Percentiles rank a stretch among this genome's conserved stretches.
These are phyloP conservation scores for Heloderma charlesbogerti DNA, from an alignment of 2,113 vertebrate species.

Conservation along the genomic window DNA sequence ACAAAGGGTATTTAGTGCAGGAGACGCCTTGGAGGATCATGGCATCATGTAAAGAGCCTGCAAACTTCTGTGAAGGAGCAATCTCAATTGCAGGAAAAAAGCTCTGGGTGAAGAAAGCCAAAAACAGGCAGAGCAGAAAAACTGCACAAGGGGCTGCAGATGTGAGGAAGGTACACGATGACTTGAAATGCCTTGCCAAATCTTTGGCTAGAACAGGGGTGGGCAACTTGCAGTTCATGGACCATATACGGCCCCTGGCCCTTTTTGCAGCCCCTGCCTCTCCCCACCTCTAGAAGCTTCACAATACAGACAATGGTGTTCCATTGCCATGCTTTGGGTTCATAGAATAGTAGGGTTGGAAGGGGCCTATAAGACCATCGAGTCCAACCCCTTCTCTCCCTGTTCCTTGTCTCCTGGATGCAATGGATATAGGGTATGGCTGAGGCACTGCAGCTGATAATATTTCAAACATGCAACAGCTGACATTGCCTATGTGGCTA, in stretches of 20 bases:
- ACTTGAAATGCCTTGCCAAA: background rate
- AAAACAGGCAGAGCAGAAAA: background rate
- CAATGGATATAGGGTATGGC: background rate
- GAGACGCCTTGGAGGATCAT: too few species aligned
- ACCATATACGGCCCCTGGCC: too few species aligned
- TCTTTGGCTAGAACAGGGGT: background rate
- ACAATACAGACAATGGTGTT: background rate
- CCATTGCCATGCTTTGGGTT: background rate
- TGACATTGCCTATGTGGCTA: background rate
- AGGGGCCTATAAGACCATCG: too few species aligned
- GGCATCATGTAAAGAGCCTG: too few species aligned
- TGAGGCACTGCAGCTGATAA: rapidly evolving
- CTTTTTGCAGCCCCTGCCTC: too few species aligned
- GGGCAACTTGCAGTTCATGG: too few species aligned
- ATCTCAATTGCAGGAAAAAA: too few species aligned
- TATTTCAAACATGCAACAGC: background rate
- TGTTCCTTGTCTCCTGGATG: background rate
- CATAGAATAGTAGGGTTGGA: too few species aligned
- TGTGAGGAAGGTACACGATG: background rate
- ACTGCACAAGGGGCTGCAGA: background rate
- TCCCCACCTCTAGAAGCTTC: background rate
- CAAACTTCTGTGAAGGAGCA: too few species aligned
- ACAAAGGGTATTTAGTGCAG: too few species aligned
- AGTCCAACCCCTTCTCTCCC: too few species aligned
- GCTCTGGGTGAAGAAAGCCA: too few species aligned